These are phyloP conservation scores for Pygocentrus nattereri DNA, from an alignment of 2,797 vertebrate species.

Conservation along the genomic window DNA sequence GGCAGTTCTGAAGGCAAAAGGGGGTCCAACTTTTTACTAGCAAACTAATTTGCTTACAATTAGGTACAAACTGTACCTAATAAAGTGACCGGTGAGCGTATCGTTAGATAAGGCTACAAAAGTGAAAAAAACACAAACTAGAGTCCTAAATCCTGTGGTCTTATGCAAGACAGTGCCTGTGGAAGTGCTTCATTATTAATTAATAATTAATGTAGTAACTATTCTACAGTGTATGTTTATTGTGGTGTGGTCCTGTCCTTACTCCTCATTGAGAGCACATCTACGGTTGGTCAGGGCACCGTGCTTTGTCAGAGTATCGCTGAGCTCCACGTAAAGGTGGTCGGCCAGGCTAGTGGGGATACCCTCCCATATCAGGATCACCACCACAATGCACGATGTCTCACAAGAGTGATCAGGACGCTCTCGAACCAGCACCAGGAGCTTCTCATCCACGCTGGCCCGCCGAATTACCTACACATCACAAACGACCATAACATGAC, in stretches of 20 bases:
- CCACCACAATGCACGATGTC: slow-evolving; percentile 90
- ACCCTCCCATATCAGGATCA: slow-evolving; percentile 96
- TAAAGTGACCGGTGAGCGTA: too few relatives aligned
- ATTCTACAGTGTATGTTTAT: slow-evolving; percentile 4
- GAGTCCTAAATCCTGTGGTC: neutral
- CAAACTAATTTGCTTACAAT: too few relatives aligned
- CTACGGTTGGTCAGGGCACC: slow-evolving; percentile 92
- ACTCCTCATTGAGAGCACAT: slow-evolving; percentile 97
- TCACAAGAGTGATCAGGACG: slow-evolving; percentile 90
- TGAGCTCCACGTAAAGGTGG: slow-evolving; percentile 89
- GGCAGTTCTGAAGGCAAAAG: too few relatives aligned
- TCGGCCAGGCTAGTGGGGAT: slow-evolving; percentile 87
- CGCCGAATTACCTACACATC: slow-evolving; percentile 89
- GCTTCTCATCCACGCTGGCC: slow-evolving; percentile 88
- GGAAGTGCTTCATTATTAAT: neutral
- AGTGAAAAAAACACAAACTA: neutral
- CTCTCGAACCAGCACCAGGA: slow-evolving; percentile 93
- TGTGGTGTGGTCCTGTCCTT: slow-evolving; percentile 69
- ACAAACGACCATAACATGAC: slow-evolving; percentile 15
- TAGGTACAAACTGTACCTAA: too few relatives aligned
- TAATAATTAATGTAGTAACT: neutral
- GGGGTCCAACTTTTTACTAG: too few relatives aligned
- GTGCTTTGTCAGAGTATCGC: slow-evolving; percentile 86
- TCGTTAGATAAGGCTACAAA: neutral
- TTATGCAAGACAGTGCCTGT: neutral